Percentiles rank a stretch among this genome's conserved stretches.
Conservation (phyloP, 2,797 vertebrate genomes). For the Smutsia gigantea region DNA sequence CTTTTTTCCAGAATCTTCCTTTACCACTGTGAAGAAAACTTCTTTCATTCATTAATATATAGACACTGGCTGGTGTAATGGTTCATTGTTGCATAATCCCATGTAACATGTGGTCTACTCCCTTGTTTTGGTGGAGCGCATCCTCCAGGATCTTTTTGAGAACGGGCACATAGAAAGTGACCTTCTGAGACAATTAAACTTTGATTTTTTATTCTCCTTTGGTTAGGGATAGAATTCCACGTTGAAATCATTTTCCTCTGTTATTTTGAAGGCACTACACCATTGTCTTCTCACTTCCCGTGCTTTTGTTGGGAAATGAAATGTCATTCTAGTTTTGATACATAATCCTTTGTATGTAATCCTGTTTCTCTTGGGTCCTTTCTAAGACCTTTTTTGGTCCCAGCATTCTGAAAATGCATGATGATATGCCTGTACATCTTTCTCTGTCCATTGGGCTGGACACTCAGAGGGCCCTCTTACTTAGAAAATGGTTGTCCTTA, state of each 20-base stretch:
- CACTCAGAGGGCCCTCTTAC: background rate
- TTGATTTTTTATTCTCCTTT: background rate
- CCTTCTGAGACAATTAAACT: background rate
- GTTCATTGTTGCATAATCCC: background rate
- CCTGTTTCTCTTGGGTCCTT: background rate
- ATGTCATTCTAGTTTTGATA: conserved; percentile 1
- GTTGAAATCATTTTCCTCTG: background rate
- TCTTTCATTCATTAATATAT: background rate
- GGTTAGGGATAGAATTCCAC: background rate
- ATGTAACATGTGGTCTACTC: background rate
- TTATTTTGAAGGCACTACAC: background rate
- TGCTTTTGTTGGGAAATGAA: conserved; percentile 43
- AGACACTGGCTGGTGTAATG: background rate
- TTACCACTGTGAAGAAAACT: background rate
- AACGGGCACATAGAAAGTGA: background rate
- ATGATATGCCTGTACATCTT: background rate
- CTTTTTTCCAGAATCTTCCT: background rate
- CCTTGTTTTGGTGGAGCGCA: background rate
- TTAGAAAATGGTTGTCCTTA: background rate
- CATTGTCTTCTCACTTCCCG: background rate
- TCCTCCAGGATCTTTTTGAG: background rate
- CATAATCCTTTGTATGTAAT: background rate
- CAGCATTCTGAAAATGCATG: background rate
- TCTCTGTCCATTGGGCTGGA: background rate
- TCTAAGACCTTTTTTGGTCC: background rate